Evolutionary conservation across 1,140 invertebrate species (phyloP).

Genomic region (Euborellia annulipes): DNA sequence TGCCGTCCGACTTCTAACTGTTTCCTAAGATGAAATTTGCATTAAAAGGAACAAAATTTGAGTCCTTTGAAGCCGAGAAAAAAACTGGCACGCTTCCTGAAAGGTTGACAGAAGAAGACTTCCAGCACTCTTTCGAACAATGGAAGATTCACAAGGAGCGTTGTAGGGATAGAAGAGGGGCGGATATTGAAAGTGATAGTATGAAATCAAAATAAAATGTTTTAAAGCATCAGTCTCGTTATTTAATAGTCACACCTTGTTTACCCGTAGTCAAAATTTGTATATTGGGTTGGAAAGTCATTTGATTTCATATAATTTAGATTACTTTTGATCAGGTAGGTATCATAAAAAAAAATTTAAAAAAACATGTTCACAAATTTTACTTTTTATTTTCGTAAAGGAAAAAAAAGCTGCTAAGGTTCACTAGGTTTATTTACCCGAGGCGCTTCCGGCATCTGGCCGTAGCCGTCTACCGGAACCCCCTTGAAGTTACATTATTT

Average conservation of each 20-base stretch:
- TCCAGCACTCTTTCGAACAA: slow-evolving; percentile 15
- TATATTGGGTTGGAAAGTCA: too few relatives aligned
- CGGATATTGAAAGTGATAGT: slow-evolving; percentile 3
- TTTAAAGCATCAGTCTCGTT: slow-evolving; percentile 4
- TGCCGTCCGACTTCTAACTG: slow-evolving; percentile 21
- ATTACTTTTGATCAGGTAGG: too few relatives aligned
- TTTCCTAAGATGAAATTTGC: slow-evolving; percentile 22
- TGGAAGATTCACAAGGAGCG: slow-evolving; percentile 14
- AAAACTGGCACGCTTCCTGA: slow-evolving; percentile 10
- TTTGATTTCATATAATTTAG: too few relatives aligned
- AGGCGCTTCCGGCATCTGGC: too few relatives aligned
- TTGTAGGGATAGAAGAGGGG: slow-evolving; percentile 9
- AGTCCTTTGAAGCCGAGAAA: slow-evolving; percentile 12
- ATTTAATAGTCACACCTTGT: slow-evolving; percentile 6
- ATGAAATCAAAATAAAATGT: background rate
- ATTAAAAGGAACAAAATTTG: slow-evolving; percentile 17
- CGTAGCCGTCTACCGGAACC: too few relatives aligned
- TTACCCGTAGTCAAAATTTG: too few relatives aligned
- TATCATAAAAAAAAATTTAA: too few relatives aligned
- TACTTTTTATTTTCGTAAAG: too few relatives aligned
- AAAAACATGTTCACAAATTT: too few relatives aligned
- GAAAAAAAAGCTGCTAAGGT: too few relatives aligned
- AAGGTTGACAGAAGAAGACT: slow-evolving; percentile 12
- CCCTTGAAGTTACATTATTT: too few relatives aligned
- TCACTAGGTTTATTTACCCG: too few relatives aligned